phyloP scores from a whole-genome alignment of 2,888 invertebrate species.

The Scelioninae gen. 2 region DNA sequence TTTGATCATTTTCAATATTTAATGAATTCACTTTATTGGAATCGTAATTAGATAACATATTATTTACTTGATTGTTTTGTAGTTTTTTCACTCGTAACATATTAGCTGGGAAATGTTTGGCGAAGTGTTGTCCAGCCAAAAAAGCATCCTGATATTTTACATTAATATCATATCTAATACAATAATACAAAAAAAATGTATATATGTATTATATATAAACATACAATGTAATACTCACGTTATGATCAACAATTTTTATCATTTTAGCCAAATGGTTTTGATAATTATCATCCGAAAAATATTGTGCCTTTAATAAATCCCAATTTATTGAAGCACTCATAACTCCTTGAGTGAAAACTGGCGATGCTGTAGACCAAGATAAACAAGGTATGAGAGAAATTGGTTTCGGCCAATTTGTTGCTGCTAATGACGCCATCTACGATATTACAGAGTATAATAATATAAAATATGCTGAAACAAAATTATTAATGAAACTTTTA shows the following conservation, averaged over 20 bases:
- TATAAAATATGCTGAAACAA: no score
- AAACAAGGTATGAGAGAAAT: conserved; percentile 95
- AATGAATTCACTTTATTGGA: conserved; percentile 58
- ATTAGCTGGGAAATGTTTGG: conserved; percentile 79
- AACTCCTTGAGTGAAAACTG: conserved; percentile 96
- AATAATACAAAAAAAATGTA: no score
- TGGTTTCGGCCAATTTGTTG: conserved; percentile 96
- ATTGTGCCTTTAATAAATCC: conserved; percentile 92
- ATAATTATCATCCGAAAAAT: conserved; percentile 86
- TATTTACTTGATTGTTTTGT: conserved; percentile 68
- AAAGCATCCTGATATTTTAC: conserved; percentile 76
- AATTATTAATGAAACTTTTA: conserved; percentile 9
- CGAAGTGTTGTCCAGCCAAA: conserved; percentile 85
- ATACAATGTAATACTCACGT: conserved; percentile 72
- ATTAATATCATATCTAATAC: no score
- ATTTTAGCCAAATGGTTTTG: conserved; percentile 90
- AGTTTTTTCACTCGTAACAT: conserved; percentile 75
- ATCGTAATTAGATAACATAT: conserved; percentile 63
- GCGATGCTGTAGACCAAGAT: conserved; percentile 97
- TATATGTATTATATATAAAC: no score
- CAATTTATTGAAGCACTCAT: conserved; percentile 97
- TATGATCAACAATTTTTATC: conserved; percentile 87
- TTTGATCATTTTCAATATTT: conserved; percentile 49
- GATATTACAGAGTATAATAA: no score
- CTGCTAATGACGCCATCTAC: conserved; percentile 98